These are phyloP conservation scores for Ictidomys tridecemlineatus DNA, from an alignment of 2,113 vertebrate species.

Conservation along the genomic window DNA sequence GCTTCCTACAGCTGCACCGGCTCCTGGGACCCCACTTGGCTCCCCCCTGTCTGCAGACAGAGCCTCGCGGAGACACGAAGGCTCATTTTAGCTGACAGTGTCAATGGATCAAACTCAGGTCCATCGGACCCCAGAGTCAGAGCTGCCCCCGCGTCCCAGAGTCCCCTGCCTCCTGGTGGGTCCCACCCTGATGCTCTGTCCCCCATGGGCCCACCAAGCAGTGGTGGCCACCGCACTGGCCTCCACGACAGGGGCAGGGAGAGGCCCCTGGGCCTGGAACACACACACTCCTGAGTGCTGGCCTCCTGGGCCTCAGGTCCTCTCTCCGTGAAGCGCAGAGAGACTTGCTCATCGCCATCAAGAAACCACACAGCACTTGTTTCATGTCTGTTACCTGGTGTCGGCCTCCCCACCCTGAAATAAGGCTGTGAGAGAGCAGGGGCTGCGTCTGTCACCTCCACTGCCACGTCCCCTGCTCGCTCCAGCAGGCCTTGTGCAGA, in stretches of 20 bases:
- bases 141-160: not conserved
- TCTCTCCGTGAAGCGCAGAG: not conserved
- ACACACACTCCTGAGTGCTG: not conserved
- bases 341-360: not conserved
- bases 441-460: not conserved
- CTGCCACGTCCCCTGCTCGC: not conserved
- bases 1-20: rapidly evolving
- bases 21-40: rapidly evolving
- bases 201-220: not conserved
- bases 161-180: not conserved
- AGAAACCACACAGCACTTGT: not conserved
- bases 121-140: not conserved
- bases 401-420: not conserved
- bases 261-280: not conserved
- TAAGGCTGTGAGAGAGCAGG: not conserved
- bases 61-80: not conserved
- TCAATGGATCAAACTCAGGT: not conserved
- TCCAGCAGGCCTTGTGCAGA: not conserved
- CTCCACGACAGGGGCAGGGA: not conserved
- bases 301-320: not conserved
- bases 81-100: not conserved
- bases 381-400: not conserved
- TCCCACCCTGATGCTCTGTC: not conserved
- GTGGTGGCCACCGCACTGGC: not conserved
- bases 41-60: not conserved